Percentiles rank a stretch among this genome's conserved stretches.
Evolutionary conservation across 2,888 invertebrate genomes (phyloP).

Genomic region (Erebia epiphron): DNA sequence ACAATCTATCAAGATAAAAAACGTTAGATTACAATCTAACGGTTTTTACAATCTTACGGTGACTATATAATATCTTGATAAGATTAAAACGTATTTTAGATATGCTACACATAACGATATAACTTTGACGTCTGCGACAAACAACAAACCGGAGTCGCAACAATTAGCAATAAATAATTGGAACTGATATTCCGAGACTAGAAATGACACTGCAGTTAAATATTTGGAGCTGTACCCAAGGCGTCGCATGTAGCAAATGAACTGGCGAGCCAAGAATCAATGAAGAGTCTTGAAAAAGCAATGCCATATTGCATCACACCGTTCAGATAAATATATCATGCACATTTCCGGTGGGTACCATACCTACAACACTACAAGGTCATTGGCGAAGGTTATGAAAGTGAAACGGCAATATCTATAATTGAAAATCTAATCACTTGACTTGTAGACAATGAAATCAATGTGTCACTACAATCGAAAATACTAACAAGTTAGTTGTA

Average conservation of each 20-base stretch:
- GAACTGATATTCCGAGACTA: constrained; percentile 10
- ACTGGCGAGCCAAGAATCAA: constrained; percentile 29
- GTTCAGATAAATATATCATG: constrained; percentile 29
- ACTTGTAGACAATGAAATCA: constrained; percentile 34
- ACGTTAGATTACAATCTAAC: too few species aligned
- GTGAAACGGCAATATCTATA: constrained; percentile 49
- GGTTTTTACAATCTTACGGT: too few species aligned
- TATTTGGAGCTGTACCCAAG: constrained; percentile 27
- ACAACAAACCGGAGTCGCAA: neutral
- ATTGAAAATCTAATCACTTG: constrained; percentile 47
- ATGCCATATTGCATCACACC: constrained; percentile 35
- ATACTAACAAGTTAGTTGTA: constrained; percentile 13
- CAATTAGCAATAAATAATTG: neutral
- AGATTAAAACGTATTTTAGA: neutral
- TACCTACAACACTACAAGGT: constrained; percentile 59
- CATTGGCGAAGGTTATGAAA: constrained; percentile 61
- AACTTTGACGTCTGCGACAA: neutral
- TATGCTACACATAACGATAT: neutral
- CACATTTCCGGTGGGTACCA: constrained; percentile 39
- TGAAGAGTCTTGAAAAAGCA: constrained; percentile 36
- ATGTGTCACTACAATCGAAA: constrained; percentile 31
- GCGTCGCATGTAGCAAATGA: constrained; percentile 8
- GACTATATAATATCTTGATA: too few species aligned
- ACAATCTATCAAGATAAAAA: too few species aligned
- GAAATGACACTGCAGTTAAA: constrained; percentile 19